A percentile compares a stretch with the other conserved stretches of the same genome.
These are phyloP conservation scores for Aplocera efformata DNA, from an alignment of 2,888 invertebrate genomes.

Conservation along the genomic window DNA sequence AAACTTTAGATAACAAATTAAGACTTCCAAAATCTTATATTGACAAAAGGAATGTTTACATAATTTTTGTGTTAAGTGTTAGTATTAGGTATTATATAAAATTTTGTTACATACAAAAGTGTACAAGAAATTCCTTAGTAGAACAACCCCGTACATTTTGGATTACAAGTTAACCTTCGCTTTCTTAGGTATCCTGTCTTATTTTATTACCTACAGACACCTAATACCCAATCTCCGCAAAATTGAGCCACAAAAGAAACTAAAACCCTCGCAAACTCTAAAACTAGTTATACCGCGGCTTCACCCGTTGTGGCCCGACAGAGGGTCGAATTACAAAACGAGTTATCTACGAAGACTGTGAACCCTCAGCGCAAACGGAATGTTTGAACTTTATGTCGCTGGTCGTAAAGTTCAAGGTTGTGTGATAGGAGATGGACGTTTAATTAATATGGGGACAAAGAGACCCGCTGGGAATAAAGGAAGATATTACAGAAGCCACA, in stretches of 20 bases:
- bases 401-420: conserved; percentile 5
- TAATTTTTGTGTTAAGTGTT: no score
- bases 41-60: no score
- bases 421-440: conserved; percentile 27
- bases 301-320: conserved; percentile 13
- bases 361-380: not conserved
- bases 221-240: conserved; percentile 16
- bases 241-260: conserved; percentile 19
- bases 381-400: not conserved
- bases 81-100: no score
- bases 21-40: no score
- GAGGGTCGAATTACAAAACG: conserved; percentile 24
- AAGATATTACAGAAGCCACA: conserved; percentile 44
- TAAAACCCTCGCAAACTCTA: conserved; percentile 12
- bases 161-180: no score
- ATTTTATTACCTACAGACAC: conserved; percentile 2
- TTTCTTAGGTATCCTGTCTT: no score
- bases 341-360: conserved; percentile 19
- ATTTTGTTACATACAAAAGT: no score
- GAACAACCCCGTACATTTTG: no score
- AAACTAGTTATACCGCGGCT: conserved; percentile 19
- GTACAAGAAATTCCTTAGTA: no score
- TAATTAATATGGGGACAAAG: conserved; percentile 51
- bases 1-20: no score
- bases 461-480: conserved; percentile 29